Percentiles rank a stretch among this genome's conserved stretches.
phyloP scores from a whole-genome alignment of 2,113 vertebrate genomes.

The Geococcyx californianus region DNA sequence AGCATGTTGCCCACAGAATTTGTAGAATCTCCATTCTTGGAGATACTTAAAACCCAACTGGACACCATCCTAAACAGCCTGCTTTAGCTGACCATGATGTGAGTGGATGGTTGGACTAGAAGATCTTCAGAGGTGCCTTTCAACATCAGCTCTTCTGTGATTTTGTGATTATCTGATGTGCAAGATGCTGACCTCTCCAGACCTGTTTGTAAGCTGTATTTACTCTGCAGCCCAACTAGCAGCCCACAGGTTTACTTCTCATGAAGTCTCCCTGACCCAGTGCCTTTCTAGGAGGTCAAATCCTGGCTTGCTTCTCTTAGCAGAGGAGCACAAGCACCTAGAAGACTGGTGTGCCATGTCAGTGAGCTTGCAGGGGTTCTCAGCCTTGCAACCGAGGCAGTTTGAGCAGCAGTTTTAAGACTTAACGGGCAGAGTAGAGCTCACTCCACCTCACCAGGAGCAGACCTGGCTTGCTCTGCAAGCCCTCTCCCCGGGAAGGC shows the following conservation, averaged over 20 bases:
- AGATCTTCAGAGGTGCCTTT: background rate
- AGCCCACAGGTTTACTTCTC: background rate
- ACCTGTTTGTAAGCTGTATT: background rate
- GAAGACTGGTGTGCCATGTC: background rate
- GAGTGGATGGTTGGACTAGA: background rate
- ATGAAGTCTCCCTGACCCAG: background rate
- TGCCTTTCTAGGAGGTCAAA: background rate
- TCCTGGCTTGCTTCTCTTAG: background rate
- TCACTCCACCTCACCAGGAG: rapidly evolving
- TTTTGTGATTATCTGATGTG: background rate
- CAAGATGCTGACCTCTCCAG: background rate
- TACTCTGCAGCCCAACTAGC: background rate
- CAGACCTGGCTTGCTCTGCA: background rate
- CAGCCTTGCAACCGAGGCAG: rapidly evolving
- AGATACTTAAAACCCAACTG: background rate
- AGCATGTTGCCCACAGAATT: background rate
- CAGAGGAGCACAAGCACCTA: background rate
- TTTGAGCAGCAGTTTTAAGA: background rate
- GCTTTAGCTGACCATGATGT: background rate
- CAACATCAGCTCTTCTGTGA: background rate
- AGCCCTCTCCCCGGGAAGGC: background rate
- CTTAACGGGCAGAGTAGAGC: background rate
- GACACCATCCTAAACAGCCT: background rate
- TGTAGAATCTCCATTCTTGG: background rate
- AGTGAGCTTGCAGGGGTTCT: background rate